A percentile compares a stretch with the other conserved stretches of the same genome.
Conservation (phyloP, 2,797 vertebrate genomes). For the Acrossocheilus fasciatus region DNA sequence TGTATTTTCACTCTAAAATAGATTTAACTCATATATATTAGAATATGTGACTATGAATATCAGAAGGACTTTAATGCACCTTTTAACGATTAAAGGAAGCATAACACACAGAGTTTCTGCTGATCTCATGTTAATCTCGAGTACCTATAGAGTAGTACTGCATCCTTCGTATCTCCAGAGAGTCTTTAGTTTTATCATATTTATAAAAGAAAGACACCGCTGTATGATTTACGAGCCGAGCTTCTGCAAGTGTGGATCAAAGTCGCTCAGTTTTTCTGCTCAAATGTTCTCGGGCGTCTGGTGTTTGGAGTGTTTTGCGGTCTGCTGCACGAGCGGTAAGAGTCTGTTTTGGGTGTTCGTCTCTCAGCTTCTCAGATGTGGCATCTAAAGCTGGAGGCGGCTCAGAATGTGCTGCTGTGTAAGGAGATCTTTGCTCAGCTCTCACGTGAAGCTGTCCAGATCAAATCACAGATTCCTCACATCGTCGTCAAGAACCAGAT, state of each 20-base stretch:
- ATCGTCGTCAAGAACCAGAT: slow-evolving; percentile 99
- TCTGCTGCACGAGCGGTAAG: neutral
- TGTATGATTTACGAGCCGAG: too few species aligned
- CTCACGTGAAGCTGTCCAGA: slow-evolving; percentile 97
- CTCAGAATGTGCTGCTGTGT: slow-evolving; percentile 95
- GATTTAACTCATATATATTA: too few species aligned
- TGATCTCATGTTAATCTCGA: too few species aligned
- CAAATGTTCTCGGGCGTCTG: too few species aligned
- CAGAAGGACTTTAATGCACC: neutral
- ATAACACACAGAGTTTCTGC: too few species aligned
- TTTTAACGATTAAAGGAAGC: neutral
- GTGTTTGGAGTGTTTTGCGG: neutral
- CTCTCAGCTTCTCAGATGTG: slow-evolving; percentile 88
- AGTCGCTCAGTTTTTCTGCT: neutral
- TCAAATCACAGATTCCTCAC: slow-evolving; percentile 98
- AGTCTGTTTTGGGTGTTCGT: neutral
- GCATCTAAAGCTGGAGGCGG: slow-evolving; percentile 94
- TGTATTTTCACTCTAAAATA: too few species aligned
- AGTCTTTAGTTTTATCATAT: too few species aligned
- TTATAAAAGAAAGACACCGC: too few species aligned
- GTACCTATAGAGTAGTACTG: too few species aligned
- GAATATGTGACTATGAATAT: neutral
- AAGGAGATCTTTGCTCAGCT: slow-evolving; percentile 99
- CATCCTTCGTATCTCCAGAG: too few species aligned
- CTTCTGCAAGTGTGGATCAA: too few species aligned